These are phyloP conservation scores for Dromas ardeola DNA, from an alignment of 2,113 vertebrate genomes.

Conservation along the genomic window DNA sequence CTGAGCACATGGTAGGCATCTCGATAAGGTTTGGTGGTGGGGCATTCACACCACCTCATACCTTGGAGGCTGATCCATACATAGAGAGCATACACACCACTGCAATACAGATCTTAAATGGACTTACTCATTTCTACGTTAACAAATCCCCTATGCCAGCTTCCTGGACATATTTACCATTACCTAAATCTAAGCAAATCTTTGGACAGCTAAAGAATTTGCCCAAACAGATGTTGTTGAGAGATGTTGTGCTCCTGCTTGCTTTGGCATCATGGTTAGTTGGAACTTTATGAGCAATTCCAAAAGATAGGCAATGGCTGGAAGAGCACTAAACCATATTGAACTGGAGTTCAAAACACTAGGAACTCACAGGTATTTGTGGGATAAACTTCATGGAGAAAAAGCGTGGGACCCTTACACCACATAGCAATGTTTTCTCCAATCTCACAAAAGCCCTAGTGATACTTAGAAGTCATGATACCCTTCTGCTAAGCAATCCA, in stretches of 20 bases:
- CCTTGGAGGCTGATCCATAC: background rate
- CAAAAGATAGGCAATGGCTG: background rate
- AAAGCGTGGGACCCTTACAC: background rate
- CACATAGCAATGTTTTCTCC: background rate
- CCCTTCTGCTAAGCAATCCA: background rate
- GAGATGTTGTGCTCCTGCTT: background rate
- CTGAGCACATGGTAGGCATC: background rate
- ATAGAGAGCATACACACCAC: rapidly evolving
- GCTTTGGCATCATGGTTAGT: background rate
- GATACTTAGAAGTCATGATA: background rate
- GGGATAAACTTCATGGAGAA: background rate
- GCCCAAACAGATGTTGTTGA: background rate
- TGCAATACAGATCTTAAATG: background rate
- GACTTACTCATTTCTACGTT: rapidly evolving
- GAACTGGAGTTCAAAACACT: background rate
- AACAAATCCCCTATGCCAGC: background rate
- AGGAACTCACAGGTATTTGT: background rate
- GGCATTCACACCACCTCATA: background rate
- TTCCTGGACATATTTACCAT: background rate
- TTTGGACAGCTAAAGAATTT: background rate
- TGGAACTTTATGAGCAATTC: background rate
- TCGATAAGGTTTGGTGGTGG: background rate
- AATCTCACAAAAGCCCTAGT: background rate
- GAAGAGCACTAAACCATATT: background rate
- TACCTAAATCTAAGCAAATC: background rate